Conservation (phyloP, 53 echinoderm and acorn worm genomes). For the Astropecten irregularis region DNA sequence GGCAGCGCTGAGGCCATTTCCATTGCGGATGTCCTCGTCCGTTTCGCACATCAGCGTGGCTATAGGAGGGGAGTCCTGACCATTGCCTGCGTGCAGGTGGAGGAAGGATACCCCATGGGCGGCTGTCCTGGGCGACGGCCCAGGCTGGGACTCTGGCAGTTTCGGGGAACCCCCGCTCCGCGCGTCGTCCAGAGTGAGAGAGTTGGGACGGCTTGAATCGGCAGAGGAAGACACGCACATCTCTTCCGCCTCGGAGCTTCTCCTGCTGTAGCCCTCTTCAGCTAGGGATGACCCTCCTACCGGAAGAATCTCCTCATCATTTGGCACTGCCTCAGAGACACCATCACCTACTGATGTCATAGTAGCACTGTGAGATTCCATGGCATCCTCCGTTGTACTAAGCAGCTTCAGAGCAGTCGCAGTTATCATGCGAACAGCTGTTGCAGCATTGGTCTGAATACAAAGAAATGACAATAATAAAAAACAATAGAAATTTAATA, state of each 20-base stretch:
- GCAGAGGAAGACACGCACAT: conserved; percentile 38
- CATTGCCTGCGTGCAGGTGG: conserved; percentile 38
- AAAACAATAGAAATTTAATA: neutral
- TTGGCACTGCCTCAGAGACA: neutral
- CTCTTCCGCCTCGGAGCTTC: conserved; percentile 47
- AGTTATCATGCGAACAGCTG: conserved; percentile 95
- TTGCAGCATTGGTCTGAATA: conserved; percentile 78
- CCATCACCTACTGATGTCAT: neutral
- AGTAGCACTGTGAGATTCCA: conserved; percentile 71
- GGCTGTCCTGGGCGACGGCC: conserved; percentile 6
- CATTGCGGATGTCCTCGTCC: conserved; percentile 65
- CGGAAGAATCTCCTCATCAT: no score
- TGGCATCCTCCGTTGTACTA: conserved; percentile 87
- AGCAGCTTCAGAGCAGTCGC: conserved; percentile 92
- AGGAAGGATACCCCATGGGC: conserved; percentile 25
- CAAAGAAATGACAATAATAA: neutral
- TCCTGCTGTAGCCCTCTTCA: neutral
- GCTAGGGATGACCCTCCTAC: no score
- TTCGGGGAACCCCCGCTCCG: neutral
- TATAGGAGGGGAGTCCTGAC: conserved; percentile 74
- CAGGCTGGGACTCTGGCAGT: neutral
- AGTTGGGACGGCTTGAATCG: conserved; percentile 39
- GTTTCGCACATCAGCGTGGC: conserved; percentile 79
- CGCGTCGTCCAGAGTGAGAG: conserved; percentile 28
- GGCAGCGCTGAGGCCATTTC: conserved; percentile 1